Base-by-base conservation (phyloP, 2,888 invertebrate genomes). In the Prenolepis imparis region DNA sequence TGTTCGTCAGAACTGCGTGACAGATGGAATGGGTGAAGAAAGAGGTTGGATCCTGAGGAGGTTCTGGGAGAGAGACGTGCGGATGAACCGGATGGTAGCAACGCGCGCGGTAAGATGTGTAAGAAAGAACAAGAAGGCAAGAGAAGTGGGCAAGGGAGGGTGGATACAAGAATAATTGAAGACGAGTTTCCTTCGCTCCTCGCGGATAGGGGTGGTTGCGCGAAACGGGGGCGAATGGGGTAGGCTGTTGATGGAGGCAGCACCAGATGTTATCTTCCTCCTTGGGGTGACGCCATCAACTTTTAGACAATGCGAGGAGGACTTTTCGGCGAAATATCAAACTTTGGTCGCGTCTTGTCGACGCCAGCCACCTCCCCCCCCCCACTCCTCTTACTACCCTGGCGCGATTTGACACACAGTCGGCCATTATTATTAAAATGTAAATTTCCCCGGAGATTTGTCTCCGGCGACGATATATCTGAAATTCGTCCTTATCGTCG, bases 191-290 rank as follows among this genome's bases (percentile, higher is more conserved):
- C 93, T 92, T 90, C 91, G 88, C 90, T 88, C 52, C 52, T 88
- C 88, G 87, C 87, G 90, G 88, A 86, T 86, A 85, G 90, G 90
- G 91, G 89, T 87, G 90, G 91, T 88, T 88, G 91, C 86, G 88
- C 87, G 87, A 75, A 75, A 75, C 52, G 77, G 78, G 84, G 78
- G 84, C 88, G 90, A 36, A 36, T 83, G 80, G 84, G 89, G 88
- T 52, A 90, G 93, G 91, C 92, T 93, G 93, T 93, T 93, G 93
- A 93, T 92, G 93, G 93, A 92, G 91, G 91, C 93, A 92, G 91
- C 93, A 92, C 93, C 93, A 93, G 93, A 93, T 93, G 93, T 93
- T 93, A 93, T 93, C 93, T 92, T 91, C 92, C 90, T 92, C 90
- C 91, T 91, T 91, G 92, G 89, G 92, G 92, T 92, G 91, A 93